Evolutionary conservation across 2,113 vertebrate genomes (phyloP).

Genomic region (Sceloporus tristichus): DNA sequence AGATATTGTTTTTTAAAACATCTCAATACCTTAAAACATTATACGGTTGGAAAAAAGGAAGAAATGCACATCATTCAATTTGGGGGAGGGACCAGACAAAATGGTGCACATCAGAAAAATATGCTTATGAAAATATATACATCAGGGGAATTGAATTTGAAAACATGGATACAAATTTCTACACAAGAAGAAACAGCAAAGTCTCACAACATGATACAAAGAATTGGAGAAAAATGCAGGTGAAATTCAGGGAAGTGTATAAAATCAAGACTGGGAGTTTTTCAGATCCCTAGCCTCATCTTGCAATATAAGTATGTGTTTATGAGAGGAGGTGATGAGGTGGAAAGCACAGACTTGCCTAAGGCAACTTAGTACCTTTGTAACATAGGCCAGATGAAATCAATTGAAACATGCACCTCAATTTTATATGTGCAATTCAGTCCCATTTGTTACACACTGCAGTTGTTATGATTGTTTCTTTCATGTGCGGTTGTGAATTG

Average conservation of each 20-base stretch:
- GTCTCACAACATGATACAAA: no score
- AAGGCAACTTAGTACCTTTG: neutral
- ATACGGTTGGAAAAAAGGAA: no score
- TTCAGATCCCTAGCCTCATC: no score
- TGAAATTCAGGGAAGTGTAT: no score
- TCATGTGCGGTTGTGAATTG: neutral
- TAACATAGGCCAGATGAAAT: neutral
- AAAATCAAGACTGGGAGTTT: no score
- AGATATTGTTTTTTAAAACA: no score
- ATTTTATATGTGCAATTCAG: neutral
- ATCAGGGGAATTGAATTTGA: neutral
- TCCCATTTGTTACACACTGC: neutral
- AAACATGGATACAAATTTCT: neutral
- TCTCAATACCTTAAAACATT: no score
- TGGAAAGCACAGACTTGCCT: neutral
- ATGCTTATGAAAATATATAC: neutral
- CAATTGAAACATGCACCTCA: neutral
- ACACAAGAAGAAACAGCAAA: no score
- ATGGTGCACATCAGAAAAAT: neutral
- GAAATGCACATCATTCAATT: no score
- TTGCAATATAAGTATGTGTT: no score
- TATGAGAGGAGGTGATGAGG: no score
- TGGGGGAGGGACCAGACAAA: neutral
- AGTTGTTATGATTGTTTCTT: neutral
- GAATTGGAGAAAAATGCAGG: no score